A percentile compares a stretch with the other conserved stretches of the same genome.
Evolutionary conservation across 2,888 invertebrate genomes (phyloP).

Genomic region (Julus scanicus): DNA sequence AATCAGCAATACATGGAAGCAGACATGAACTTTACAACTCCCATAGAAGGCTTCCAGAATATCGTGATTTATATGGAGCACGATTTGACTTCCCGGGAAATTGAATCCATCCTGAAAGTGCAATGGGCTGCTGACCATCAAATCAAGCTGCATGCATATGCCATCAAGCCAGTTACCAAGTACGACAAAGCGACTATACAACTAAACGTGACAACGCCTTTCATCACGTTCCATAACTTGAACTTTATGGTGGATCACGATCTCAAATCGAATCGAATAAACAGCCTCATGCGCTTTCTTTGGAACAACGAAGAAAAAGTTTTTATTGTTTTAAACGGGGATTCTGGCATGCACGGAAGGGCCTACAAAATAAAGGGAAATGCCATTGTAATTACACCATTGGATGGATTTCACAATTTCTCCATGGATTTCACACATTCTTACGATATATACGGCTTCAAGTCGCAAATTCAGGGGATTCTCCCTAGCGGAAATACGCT

Average conservation of each 20-base stretch:
- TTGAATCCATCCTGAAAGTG: conserved; percentile 36
- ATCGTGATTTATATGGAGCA: conserved; percentile 25
- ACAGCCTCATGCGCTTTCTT: background rate
- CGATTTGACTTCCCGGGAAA: conserved; percentile 49
- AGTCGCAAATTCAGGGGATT: background rate
- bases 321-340: background rate
- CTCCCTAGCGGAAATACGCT: background rate
- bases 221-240: background rate
- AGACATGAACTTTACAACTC: conserved; percentile 38
- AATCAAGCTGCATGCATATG: background rate
- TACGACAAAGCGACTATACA: conserved; percentile 24
- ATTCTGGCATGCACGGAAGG: background rate
- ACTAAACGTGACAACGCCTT: conserved; percentile 49
- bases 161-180: conserved; percentile 31
- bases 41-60: conserved; percentile 32
- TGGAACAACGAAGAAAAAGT: conserved; percentile 41
- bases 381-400: conserved; percentile 39
- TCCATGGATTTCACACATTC: conserved; percentile 4
- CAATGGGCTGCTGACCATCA: conserved; percentile 7
- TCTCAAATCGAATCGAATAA: background rate
- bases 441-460: conserved; percentile 30
- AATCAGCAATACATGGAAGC: conserved; percentile 50
- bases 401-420: conserved; percentile 53
- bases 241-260: conserved; percentile 29
- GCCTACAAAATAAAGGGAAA: conserved; percentile 25